These are phyloP conservation scores for Scolopax mira DNA, from an alignment of 2,113 vertebrate species.

Conservation along the genomic window DNA sequence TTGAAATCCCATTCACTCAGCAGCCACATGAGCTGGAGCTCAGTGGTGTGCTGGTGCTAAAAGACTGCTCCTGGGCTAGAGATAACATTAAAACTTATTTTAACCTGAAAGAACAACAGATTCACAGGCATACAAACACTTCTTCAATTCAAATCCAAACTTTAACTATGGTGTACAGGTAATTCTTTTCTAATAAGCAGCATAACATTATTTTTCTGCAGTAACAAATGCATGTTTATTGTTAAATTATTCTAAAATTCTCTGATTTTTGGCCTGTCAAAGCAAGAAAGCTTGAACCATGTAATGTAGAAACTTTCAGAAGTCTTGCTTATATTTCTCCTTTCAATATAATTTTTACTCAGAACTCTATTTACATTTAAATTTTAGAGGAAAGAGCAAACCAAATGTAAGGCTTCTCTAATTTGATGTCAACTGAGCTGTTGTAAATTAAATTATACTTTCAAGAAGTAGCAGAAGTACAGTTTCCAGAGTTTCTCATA, in stretches of 20 bases:
- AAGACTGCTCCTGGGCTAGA: neutral
- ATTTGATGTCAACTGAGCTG: neutral
- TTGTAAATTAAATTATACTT: neutral
- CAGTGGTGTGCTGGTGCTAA: neutral
- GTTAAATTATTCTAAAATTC: neutral
- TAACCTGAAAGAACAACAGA: neutral
- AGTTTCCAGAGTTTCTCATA: neutral
- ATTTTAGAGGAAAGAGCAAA: neutral
- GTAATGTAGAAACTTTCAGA: neutral
- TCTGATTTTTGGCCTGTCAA: neutral
- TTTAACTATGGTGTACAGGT: neutral
- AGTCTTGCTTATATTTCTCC: neutral
- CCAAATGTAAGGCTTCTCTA: neutral
- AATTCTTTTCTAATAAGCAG: neutral
- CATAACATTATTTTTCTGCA: neutral
- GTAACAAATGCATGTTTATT: neutral
- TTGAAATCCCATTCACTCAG: neutral
- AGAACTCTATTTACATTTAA: neutral
- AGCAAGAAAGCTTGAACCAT: neutral
- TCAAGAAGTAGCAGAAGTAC: neutral
- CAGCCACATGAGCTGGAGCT: neutral
- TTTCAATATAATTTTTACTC: neutral
- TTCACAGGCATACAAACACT: neutral
- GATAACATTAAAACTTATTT: neutral
- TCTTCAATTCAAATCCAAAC: neutral